These are phyloP conservation scores for Perdita meconis DNA, from an alignment of 2,888 invertebrate species.

Conservation along the genomic window DNA sequence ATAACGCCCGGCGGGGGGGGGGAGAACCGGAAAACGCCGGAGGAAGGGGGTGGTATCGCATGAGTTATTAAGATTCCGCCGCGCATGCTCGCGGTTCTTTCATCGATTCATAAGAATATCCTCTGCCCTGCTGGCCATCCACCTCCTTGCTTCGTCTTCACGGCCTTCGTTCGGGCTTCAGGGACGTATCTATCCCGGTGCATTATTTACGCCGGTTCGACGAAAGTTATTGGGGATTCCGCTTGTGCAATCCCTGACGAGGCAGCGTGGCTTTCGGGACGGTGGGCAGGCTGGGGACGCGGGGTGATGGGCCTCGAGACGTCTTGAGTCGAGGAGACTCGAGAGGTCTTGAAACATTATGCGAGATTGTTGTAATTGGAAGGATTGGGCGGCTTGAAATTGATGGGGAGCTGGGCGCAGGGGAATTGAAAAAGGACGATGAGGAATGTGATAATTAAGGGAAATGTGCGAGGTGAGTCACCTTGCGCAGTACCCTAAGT, in stretches of 20 bases:
- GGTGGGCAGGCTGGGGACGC: too few species aligned
- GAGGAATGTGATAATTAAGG: too few species aligned
- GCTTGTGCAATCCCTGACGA: constrained; percentile 3
- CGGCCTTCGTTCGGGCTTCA: constrained; percentile 55
- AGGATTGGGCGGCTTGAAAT: too few species aligned
- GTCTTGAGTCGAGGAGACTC: too few species aligned
- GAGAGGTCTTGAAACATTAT: too few species aligned
- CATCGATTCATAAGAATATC: constrained; percentile 82
- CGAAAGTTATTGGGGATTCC: constrained; percentile 18
- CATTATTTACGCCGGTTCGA: constrained; percentile 49
- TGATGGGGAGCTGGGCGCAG: too few species aligned
- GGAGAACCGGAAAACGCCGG: too few species aligned
- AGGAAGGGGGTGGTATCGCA: constrained; percentile 73
- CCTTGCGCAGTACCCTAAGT: too few species aligned
- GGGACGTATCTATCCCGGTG: constrained; percentile 60
- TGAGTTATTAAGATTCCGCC: constrained; percentile 81
- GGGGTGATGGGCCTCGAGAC: too few species aligned
- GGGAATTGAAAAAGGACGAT: too few species aligned
- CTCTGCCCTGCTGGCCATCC: constrained; percentile 72
- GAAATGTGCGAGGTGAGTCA: too few species aligned
- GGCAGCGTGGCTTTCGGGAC: neutral
- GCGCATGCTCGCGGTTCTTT: constrained; percentile 82
- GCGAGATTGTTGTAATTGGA: too few species aligned
- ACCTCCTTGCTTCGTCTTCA: constrained; percentile 56
- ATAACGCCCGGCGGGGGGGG: constrained; percentile 63